Conservation (phyloP, 1,140 invertebrate species). For the Phthorimaea operculella region DNA sequence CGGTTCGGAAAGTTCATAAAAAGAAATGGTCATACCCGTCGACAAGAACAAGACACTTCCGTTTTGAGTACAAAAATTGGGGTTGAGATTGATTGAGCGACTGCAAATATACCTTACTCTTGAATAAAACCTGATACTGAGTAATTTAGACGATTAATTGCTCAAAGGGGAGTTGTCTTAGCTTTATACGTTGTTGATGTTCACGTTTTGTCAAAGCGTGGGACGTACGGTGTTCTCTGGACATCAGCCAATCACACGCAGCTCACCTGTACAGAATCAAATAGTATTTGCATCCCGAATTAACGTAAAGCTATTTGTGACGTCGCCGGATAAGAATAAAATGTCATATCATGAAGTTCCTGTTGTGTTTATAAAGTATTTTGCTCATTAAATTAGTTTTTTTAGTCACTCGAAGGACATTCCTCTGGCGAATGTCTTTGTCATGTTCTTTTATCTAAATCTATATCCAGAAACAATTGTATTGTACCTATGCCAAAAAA, state of each 20-base stretch:
- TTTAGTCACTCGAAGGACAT: too few relatives aligned
- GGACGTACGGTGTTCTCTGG: constrained; percentile 40
- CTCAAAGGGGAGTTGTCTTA: constrained; percentile 4
- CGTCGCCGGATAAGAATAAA: not conserved
- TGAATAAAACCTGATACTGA: not conserved
- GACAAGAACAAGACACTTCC: too few relatives aligned
- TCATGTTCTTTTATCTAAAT: too few relatives aligned
- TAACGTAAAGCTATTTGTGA: constrained; percentile 16
- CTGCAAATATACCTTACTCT: too few relatives aligned
- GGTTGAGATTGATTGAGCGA: too few relatives aligned
- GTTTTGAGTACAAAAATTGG: too few relatives aligned
- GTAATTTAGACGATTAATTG: constrained; percentile 12
- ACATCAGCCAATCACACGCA: constrained; percentile 45
- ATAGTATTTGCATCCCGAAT: constrained; percentile 28
- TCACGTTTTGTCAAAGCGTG: constrained; percentile 32
- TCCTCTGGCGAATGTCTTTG: too few relatives aligned
- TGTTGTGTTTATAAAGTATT: too few relatives aligned
- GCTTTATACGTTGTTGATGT: constrained; percentile 34
- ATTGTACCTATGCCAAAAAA: too few relatives aligned
- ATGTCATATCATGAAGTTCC: too few relatives aligned
- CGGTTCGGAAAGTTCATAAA: not conserved
- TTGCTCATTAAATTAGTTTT: too few relatives aligned
- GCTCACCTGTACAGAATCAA: constrained; percentile 49
- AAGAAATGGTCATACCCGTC: not conserved
- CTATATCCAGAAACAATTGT: too few relatives aligned